phyloP scores from a whole-genome alignment of 2,888 invertebrate genomes.

The Chirona hameri region DNA sequence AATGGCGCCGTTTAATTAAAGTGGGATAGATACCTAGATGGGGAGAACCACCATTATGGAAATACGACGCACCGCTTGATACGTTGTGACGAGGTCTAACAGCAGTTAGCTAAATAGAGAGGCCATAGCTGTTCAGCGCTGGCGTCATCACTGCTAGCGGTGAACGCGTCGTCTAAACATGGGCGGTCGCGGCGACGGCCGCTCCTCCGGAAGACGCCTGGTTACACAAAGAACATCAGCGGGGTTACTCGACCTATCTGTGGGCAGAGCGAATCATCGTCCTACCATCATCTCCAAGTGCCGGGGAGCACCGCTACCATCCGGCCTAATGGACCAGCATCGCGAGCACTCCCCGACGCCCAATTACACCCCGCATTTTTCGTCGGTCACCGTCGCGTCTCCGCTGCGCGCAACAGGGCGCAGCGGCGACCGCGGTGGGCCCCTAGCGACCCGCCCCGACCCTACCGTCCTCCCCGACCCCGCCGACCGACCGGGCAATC shows the following conservation, averaged over 20 bases:
- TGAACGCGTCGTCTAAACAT: no score
- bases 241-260: no score
- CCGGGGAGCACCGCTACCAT: no score
- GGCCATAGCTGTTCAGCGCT: background rate
- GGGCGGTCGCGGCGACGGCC: background rate
- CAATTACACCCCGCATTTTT: background rate
- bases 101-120: background rate
- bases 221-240: background rate
- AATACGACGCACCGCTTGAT: background rate
- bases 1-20: constrained; percentile 4
- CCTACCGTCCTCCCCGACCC: background rate
- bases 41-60: constrained; percentile 8
- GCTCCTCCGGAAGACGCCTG: background rate
- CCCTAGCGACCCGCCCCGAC: background rate
- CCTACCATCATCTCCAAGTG: no score
- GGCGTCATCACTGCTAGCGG: background rate
- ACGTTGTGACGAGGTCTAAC: background rate
- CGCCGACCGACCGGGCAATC: background rate
- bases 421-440: background rate
- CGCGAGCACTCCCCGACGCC: background rate
- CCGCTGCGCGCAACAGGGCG: constrained; percentile 2
- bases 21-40: constrained; percentile 10
- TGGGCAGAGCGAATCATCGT: no score
- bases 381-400: background rate
- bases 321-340: background rate